Conservation (phyloP, 2,113 vertebrate species). For the Sakesphorus luctuosus region DNA sequence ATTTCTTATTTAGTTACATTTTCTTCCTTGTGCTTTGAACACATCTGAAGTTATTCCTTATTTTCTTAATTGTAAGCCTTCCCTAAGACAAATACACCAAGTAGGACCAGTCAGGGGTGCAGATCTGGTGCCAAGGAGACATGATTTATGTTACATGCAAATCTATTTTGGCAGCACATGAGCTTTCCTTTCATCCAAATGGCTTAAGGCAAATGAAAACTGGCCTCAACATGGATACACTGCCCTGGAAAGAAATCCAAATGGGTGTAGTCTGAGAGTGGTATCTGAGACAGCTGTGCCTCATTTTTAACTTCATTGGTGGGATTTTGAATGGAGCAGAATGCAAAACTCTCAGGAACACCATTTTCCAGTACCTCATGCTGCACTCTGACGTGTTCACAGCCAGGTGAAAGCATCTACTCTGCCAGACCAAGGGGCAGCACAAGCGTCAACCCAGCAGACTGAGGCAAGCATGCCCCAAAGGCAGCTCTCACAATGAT, state of each 20-base stretch:
- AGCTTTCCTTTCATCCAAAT: slow-evolving; percentile 27
- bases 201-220: slow-evolving; percentile 31
- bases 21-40: slow-evolving; percentile 15
- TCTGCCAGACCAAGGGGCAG: background rate
- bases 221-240: background rate
- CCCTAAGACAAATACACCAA: background rate
- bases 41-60: background rate
- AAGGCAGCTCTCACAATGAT: background rate
- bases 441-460: background rate
- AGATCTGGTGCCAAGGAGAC: background rate
- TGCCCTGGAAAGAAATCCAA: slow-evolving; percentile 14
- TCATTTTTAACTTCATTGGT: background rate
- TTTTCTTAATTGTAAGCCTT: background rate
- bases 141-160: background rate
- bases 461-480: fast-evolving
- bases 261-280: background rate
- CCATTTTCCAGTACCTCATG: background rate
- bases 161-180: background rate
- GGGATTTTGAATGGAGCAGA: background rate
- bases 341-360: background rate
- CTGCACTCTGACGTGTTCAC: fast-evolving
- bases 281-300: background rate
- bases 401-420: background rate
- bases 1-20: slow-evolving; percentile 2
- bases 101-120: background rate